Percentiles rank a stretch among this genome's conserved stretches.
Conservation (phyloP, 37 sponge, comb jelly and placozoan species). For the Spongia lamella region DNA sequence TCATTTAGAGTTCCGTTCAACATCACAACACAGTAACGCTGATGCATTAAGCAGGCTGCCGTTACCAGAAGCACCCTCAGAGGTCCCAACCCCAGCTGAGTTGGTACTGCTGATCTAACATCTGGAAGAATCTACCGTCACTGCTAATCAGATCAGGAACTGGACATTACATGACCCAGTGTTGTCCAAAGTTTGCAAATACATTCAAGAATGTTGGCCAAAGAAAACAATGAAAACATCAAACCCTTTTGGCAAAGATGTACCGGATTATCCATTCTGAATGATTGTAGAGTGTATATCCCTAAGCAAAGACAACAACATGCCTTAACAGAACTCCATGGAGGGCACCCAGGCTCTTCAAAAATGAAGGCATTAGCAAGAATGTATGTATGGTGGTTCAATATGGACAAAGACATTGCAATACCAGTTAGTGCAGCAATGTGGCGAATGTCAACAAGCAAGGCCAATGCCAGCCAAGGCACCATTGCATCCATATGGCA, state of each 20-base stretch:
- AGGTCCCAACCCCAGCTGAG: not conserved
- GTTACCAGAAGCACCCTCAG: not conserved
- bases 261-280: slow-evolving; percentile 8
- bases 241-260: no score
- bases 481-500: no score
- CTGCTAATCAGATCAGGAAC: not conserved
- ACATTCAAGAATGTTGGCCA: slow-evolving; percentile 22
- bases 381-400: slow-evolving; percentile 29
- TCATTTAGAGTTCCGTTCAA: slow-evolving; percentile 20
- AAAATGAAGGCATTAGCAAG: slow-evolving; percentile 21
- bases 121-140: slow-evolving; percentile 7
- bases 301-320: slow-evolving; percentile 2
- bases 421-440: no score
- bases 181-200: not conserved
- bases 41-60: slow-evolving; percentile 20
- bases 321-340: slow-evolving; percentile 10
- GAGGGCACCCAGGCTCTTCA: slow-evolving; percentile 7
- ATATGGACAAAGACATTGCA: no score
- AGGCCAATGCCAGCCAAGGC: no score
- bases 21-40: slow-evolving; percentile 16
- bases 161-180: slow-evolving; percentile 18
- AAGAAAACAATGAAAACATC: not conserved
- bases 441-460: no score
- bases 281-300: slow-evolving; percentile 12
- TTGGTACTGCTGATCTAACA: slow-evolving; percentile 1